Conservation (phyloP, 2,797 vertebrate species). For the Pangasius sanitwongsei region DNA sequence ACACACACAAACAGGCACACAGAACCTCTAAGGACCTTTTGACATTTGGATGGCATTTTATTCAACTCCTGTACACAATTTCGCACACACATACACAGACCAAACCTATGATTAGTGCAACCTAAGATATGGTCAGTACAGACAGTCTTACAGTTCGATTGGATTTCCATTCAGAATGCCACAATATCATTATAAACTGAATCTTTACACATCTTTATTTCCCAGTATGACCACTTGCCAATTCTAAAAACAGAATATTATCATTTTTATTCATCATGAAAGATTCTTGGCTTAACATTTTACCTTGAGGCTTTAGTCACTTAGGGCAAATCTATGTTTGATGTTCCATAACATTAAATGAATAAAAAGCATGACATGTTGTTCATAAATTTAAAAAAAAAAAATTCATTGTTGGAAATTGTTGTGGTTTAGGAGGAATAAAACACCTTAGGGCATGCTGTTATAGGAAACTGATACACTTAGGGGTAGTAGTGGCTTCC, state of each 20-base stretch:
- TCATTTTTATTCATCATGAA: background rate
- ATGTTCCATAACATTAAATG: background rate
- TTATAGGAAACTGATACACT: background rate
- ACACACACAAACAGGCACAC: constrained; percentile 18
- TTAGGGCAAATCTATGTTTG: too few species aligned
- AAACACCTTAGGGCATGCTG: background rate
- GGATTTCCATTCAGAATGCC: background rate
- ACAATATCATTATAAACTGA: background rate
- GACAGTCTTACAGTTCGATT: background rate
- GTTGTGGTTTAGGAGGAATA: background rate
- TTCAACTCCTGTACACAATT: background rate
- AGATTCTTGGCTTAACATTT: background rate
- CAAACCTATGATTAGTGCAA: background rate
- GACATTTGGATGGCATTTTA: constrained; percentile 62
- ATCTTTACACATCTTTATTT: background rate
- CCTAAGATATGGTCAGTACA: background rate
- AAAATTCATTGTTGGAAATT: background rate
- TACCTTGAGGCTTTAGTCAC: background rate
- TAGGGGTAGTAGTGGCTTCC: background rate
- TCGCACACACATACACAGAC: constrained; percentile 4
- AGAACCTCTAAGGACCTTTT: constrained; percentile 35
- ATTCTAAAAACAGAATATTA: background rate
- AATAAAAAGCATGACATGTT: background rate
- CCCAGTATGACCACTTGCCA: background rate
- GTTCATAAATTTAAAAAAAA: background rate